Conservation (phyloP, 2,113 vertebrate species). For the Brachirus orientalis region DNA sequence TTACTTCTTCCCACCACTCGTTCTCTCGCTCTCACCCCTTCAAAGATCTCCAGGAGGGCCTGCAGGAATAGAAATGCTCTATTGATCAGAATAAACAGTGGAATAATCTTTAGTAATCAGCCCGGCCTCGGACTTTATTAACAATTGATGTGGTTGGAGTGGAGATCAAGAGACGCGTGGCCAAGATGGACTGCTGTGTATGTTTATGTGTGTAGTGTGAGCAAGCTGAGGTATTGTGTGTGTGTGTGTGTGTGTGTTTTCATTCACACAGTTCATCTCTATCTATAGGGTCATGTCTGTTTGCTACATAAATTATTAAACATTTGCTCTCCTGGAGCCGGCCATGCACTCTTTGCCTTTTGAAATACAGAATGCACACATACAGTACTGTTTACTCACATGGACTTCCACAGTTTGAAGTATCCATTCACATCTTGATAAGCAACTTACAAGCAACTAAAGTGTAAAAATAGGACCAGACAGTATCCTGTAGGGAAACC, state of each 20-base stretch:
- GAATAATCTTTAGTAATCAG: conserved; percentile 80
- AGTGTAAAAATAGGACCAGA: conserved; percentile 3
- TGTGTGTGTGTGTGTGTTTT: conserved; percentile 23
- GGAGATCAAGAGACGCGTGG: conserved; percentile 63
- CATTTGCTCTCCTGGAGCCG: conserved; percentile 40
- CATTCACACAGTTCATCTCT: conserved; percentile 58
- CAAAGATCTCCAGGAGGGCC: conserved; percentile 65
- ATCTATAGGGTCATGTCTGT: conserved; percentile 63
- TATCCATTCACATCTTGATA: conserved; percentile 3
- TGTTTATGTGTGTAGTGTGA: conserved; percentile 58
- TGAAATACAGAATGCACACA: conserved; percentile 51
- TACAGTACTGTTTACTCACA: background rate
- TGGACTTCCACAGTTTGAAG: conserved; percentile 27
- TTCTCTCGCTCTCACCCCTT: conserved; percentile 46
- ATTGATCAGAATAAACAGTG: conserved; percentile 80
- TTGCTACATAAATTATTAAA: conserved; percentile 70
- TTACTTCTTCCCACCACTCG: conserved; percentile 26
- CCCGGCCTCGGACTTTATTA: conserved; percentile 67
- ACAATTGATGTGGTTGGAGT: conserved; percentile 76
- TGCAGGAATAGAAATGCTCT: conserved; percentile 71
- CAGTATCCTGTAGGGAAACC: background rate
- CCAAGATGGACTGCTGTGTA: conserved; percentile 39
- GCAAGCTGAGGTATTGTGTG: conserved; percentile 24
- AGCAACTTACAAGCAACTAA: conserved; percentile 15
- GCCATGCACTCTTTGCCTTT: conserved; percentile 39